Evolutionary conservation across 2,113 vertebrate species (phyloP).

Genomic region (Turnix velox): DNA sequence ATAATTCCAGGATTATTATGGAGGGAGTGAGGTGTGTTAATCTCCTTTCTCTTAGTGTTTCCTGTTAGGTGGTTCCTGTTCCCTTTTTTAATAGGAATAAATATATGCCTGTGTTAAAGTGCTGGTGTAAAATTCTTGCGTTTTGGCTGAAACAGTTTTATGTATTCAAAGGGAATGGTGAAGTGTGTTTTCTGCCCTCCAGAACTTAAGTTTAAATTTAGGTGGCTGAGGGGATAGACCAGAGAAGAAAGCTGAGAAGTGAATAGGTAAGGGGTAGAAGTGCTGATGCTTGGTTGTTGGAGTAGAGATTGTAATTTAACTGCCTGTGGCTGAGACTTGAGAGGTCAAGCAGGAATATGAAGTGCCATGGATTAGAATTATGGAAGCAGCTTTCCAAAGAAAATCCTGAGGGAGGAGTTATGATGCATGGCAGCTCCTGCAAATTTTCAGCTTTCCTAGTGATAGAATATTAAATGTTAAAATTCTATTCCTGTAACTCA

Average conservation of each 20-base stretch:
- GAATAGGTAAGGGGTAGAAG: background rate
- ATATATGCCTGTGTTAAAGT: background rate
- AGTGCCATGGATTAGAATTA: background rate
- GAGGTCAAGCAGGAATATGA: background rate
- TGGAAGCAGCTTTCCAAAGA: background rate
- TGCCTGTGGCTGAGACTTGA: background rate
- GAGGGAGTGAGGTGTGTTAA: rapidly evolving
- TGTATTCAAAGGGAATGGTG: background rate
- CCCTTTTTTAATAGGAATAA: background rate
- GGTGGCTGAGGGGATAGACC: background rate
- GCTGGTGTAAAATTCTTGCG: background rate
- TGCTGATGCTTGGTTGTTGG: background rate
- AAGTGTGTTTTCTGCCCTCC: background rate
- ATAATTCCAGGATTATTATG: background rate
- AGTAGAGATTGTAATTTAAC: background rate
- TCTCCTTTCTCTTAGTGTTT: background rate
- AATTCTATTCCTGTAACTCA: background rate
- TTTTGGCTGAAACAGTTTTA: background rate
- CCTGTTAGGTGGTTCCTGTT: background rate
- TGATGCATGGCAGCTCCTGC: background rate
- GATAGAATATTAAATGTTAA: background rate
- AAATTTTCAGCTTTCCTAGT: background rate
- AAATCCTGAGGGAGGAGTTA: background rate
- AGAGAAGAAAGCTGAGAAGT: background rate
- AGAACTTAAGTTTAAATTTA: background rate